These are phyloP conservation scores for Cheilosia vulpina DNA, from an alignment of 2,888 invertebrate species.

Conservation along the genomic window DNA sequence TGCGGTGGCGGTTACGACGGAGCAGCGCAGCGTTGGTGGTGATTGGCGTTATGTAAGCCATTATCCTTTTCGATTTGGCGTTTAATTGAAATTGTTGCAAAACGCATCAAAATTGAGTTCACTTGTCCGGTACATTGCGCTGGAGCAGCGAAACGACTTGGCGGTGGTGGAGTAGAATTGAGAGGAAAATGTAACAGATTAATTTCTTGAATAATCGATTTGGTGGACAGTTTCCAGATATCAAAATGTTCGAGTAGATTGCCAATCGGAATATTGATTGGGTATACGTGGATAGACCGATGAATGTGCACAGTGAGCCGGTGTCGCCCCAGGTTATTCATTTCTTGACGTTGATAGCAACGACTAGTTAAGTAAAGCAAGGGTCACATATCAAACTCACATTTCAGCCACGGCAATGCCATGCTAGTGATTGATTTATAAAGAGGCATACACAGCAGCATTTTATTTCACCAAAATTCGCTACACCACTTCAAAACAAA, in stretches of 20 bases:
- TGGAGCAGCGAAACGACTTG: not conserved
- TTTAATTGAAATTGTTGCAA: constrained; percentile 72
- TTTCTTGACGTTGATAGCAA: too few relatives aligned
- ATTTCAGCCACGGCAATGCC: too few relatives aligned
- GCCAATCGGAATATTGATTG: constrained; percentile 1
- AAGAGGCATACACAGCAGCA: too few relatives aligned
- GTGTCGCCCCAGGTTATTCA: too few relatives aligned
- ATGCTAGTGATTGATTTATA: too few relatives aligned
- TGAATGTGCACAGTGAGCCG: not conserved
- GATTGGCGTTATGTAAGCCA: constrained; percentile 72
- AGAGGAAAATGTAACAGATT: constrained; percentile 51
- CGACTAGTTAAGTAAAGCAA: too few relatives aligned
- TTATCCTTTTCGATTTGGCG: constrained; percentile 69
- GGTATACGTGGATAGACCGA: not conserved
- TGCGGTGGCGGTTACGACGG: constrained; percentile 26
- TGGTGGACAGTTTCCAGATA: constrained; percentile 47
- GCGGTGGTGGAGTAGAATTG: constrained; percentile 13
- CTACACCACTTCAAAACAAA: not conserved
- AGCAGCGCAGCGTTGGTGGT: constrained; percentile 36
- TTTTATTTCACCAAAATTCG: too few relatives aligned
- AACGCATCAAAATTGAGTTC: constrained; percentile 69
- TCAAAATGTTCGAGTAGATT: constrained; percentile 47
- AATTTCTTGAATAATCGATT: constrained; percentile 58
- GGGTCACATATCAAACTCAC: too few relatives aligned
- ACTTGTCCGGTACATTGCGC: constrained; percentile 43